Base-by-base conservation (phyloP, 2,113 vertebrate species). In the Pygoscelis adeliae region DNA sequence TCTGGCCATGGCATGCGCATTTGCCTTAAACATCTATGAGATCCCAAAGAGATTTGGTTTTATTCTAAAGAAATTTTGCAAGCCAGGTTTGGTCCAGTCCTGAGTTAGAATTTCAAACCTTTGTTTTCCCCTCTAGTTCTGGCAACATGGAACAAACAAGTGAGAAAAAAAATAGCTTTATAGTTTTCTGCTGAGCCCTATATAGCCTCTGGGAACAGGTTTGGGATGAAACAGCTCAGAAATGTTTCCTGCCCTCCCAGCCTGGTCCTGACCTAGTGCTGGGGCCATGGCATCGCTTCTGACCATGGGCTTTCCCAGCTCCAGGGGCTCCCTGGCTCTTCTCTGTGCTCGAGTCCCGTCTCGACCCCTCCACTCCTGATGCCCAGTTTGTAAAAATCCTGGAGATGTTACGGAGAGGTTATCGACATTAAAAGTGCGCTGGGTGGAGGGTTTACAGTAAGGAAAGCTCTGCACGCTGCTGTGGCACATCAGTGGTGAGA, bases 351-450 rank as follows among this genome's bases (percentile, higher is more conserved):
- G 0, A 25, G 63, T 53, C 22, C 38, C 69, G 46, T 26, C 67
- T 32, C 25, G 2, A 15, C 15, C 76, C 30, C 30, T 49, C 62
- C 49, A 9, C 2, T 3, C 77, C 65, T 47, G 62, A 55, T 47
- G 32, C 25, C 25, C 34, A 6, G 50, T 56, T 74, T 62, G 71
- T 22, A 2, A 56, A 80, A 53, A 15, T 25, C 46, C 53, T 49
- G 86, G 76, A 23, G 76, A 5, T 4, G 11, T 49, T 56, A 15
- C 13, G 2, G 93, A 73, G 77, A 38, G 53, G 0, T 13, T 10
- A 1, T 3, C 1, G 2, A 16, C 3, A 0, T 16, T 4, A 6
- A 2, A 6, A 29, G 16, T 2, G 23, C 27, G 4, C 53, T 52
- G 83, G 69, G 29, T 20, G 34, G 49, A 38, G 56, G 83, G 36